Percentiles rank a stretch among this genome's conserved stretches.
phyloP scores from a whole-genome alignment of 2,113 vertebrate species.

The Aspiorhynchus laticeps region DNA sequence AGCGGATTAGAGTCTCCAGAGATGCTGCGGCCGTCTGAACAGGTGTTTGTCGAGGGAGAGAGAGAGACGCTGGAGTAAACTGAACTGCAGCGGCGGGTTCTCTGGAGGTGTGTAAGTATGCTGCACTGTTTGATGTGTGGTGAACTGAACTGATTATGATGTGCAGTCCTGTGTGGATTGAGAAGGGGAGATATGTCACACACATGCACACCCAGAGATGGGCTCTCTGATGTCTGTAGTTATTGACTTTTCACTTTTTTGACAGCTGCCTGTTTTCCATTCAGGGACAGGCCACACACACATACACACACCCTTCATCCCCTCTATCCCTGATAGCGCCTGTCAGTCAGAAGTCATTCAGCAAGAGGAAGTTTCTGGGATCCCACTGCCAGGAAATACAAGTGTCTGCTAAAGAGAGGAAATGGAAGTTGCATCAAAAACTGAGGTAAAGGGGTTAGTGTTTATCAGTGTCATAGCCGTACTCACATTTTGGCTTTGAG shows the following conservation, averaged over 20 bases:
- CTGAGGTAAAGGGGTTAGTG: background rate
- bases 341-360: constrained; percentile 20
- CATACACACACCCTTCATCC: constrained; percentile 33
- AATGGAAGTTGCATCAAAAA: background rate
- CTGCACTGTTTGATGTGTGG: constrained; percentile 39
- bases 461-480: background rate
- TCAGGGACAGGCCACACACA: constrained; percentile 31
- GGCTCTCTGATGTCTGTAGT: constrained; percentile 38
- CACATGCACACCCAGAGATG: constrained; percentile 33
- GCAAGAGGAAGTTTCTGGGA: constrained; percentile 2
- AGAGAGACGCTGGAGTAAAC: background rate
- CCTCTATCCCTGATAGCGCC: constrained; percentile 1
- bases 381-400: background rate
- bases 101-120: constrained; percentile 15
- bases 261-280: constrained; percentile 28
- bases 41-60: constrained; percentile 24
- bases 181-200: constrained; percentile 31
- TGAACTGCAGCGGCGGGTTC: background rate
- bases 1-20: constrained; percentile 25
- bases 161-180: constrained; percentile 31
- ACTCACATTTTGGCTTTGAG: background rate
- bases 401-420: background rate
- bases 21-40: constrained; percentile 28
- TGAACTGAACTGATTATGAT: constrained; percentile 38
- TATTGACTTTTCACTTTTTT: constrained; percentile 45